Base-by-base conservation (phyloP, 1,140 invertebrate genomes). In the Leptinotarsa lineolata region DNA sequence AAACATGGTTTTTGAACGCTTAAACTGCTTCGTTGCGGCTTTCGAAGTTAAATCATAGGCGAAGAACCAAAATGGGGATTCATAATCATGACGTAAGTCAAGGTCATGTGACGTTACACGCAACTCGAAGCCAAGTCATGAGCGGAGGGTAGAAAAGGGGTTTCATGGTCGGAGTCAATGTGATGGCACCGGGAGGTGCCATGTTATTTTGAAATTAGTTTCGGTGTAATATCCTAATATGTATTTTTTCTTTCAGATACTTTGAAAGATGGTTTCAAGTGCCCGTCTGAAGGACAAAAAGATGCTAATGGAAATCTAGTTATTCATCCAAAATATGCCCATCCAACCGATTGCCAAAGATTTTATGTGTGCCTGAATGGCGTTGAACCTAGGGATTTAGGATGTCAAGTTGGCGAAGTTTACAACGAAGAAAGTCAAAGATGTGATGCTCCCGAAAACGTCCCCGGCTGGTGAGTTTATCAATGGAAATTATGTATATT, bases 321-420 rank as follows among this genome's bases (percentile, higher is more conserved):
- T 2, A 92, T 94, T 60, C 94, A 96, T 85, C 94, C 94, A n/a
- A 93, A 94, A 80, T 96, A 91, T 84, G 88, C 93, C 2, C 93
- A 96, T 85, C 93, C 93, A 13, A 91, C 90, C 11, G 93, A 95
- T 82, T 96, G 95, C 85, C 93, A 95, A 84, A 93, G 94, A 72
- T 94, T 95, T 88, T 95, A 96, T 82, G 93, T 95, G 8, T 97
- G 95, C 84, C 86, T 96, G 73, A 95, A 94, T 83, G 93, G 93
- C 8, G 88, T 93, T 20, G 94, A 93, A 71, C 94, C 94, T 2
- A 89, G 94, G 74, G 92, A 95, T 84, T 89, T 95, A 70, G 93
- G 93, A 21, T 96, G 95, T 85, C 90, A 91, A 80, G 88, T 91
- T 24, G 94, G 94, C 48, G 92, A 94, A 77, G 95, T 95, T 16